These are phyloP conservation scores for Hofmannophila pseudospretella DNA, from an alignment of 2,888 invertebrate species.

Conservation along the genomic window DNA sequence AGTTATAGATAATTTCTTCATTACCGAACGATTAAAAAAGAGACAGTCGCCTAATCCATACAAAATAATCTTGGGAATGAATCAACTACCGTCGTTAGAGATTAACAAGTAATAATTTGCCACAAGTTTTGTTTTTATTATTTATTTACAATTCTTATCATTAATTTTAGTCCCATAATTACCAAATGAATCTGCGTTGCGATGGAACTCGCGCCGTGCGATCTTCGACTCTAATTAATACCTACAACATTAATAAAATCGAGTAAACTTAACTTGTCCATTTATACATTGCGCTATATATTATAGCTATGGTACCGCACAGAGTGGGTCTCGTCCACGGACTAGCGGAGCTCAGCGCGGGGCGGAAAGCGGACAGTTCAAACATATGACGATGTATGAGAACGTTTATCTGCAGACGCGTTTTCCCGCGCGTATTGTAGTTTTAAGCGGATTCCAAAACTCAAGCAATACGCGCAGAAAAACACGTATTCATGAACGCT, in stretches of 20 bases:
- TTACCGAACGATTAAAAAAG: conserved; percentile 47
- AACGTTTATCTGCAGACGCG: too few species aligned
- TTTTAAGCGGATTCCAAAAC: too few species aligned
- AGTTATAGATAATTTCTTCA: conserved; percentile 48
- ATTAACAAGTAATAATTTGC: conserved; percentile 73
- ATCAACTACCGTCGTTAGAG: conserved; percentile 56
- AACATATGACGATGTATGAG: too few species aligned
- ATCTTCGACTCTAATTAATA: conserved; percentile 18
- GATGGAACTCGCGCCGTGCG: conserved; percentile 26
- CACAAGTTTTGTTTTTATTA: conserved; percentile 65
- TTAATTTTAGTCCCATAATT: conserved; percentile 75
- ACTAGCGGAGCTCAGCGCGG: too few species aligned
- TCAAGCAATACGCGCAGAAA: too few species aligned
- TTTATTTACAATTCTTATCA: conserved; percentile 74
- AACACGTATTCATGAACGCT: too few species aligned
- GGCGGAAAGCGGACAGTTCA: too few species aligned
- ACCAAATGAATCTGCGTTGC: conserved; percentile 55
- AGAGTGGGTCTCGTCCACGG: too few species aligned
- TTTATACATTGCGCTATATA: too few species aligned
- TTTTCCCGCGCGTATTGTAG: too few species aligned
- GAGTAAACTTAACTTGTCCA: conserved; percentile 51
- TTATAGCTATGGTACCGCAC: too few species aligned
- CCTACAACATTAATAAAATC: conserved; percentile 55
- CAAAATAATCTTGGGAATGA: conserved; percentile 57
- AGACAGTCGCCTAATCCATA: conserved; percentile 50